Conservation (phyloP, 2,113 vertebrate genomes). For the Centropristis striata region DNA sequence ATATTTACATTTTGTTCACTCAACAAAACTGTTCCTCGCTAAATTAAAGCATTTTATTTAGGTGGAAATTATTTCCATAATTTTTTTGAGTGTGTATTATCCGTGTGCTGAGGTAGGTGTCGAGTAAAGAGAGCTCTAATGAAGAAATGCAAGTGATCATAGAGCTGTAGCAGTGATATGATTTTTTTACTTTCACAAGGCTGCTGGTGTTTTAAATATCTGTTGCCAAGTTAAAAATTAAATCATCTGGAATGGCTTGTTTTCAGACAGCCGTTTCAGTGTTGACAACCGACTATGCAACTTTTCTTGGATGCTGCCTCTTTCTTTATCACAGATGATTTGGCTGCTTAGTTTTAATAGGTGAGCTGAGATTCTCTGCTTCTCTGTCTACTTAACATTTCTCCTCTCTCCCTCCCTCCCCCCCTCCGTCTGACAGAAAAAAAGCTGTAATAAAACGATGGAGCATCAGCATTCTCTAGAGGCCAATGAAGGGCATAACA, state of each 20-base stretch:
- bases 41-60: too few species aligned
- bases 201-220: neutral
- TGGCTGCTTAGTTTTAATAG: slow-evolving; percentile 47
- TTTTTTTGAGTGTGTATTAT: too few species aligned
- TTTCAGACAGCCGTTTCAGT: neutral
- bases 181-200: slow-evolving; percentile 2
- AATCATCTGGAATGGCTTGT: slow-evolving; percentile 18
- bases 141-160: neutral
- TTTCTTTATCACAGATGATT: slow-evolving; percentile 23
- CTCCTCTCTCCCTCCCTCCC: neutral
- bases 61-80: too few species aligned
- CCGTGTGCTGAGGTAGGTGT: neutral
- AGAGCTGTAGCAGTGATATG: neutral
- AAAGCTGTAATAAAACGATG: slow-evolving; percentile 43
- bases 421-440: neutral
- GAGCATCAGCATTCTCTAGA: slow-evolving; percentile 80
- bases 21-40: too few species aligned
- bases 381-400: slow-evolving; percentile 45
- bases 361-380: slow-evolving; percentile 36
- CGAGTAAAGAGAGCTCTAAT: neutral
- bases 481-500: slow-evolving; percentile 61
- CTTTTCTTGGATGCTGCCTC: slow-evolving; percentile 10
- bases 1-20: too few species aligned
- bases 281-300: slow-evolving; percentile 13
- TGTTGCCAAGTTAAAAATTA: neutral